Evolutionary conservation across 2,797 vertebrate species (phyloP).

Genomic region (Characodon lateralis): DNA sequence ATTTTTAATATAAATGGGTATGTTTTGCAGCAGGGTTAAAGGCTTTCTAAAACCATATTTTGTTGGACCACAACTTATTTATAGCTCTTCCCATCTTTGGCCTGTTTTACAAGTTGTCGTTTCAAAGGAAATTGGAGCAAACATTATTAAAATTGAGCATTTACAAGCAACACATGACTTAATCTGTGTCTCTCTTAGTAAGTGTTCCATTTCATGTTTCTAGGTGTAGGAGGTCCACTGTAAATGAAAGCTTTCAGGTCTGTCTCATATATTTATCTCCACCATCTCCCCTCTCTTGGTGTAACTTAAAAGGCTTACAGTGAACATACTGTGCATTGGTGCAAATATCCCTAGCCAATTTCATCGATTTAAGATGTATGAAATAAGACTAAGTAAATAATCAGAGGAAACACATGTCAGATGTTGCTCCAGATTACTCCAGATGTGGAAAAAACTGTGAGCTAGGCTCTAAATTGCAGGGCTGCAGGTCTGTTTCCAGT

Average conservation of each 20-base stretch:
- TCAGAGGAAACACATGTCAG: slow-evolving; percentile 65
- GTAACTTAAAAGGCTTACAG: slow-evolving; percentile 54
- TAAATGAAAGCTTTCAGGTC: slow-evolving; percentile 77
- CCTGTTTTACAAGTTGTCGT: slow-evolving; percentile 12
- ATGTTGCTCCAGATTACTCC: slow-evolving; percentile 57
- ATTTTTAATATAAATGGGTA: neutral
- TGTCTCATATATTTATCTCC: slow-evolving; percentile 69
- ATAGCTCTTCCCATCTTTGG: neutral
- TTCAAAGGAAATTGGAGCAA: slow-evolving; percentile 15
- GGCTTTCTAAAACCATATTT: neutral
- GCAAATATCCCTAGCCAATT: slow-evolving; percentile 42
- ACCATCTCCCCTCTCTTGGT: slow-evolving; percentile 56
- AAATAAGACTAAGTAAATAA: slow-evolving; percentile 72
- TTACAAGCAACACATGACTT: slow-evolving; percentile 40
- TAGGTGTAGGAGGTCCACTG: slow-evolving; percentile 32
- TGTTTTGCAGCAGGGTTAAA: neutral
- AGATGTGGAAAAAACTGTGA: slow-evolving; percentile 34
- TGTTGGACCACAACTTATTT: neutral
- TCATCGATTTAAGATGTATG: slow-evolving; percentile 64
- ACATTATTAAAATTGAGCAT: slow-evolving; percentile 23
- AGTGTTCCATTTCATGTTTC: slow-evolving; percentile 21
- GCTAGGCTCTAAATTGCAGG: slow-evolving; percentile 1
- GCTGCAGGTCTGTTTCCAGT: slow-evolving; percentile 27
- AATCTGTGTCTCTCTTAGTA: slow-evolving; percentile 29
- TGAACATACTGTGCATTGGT: slow-evolving; percentile 54